A percentile compares a stretch with the other conserved stretches of the same genome.
Evolutionary conservation across 2,113 vertebrate species (phyloP).

Genomic region (Noturus placidus): DNA sequence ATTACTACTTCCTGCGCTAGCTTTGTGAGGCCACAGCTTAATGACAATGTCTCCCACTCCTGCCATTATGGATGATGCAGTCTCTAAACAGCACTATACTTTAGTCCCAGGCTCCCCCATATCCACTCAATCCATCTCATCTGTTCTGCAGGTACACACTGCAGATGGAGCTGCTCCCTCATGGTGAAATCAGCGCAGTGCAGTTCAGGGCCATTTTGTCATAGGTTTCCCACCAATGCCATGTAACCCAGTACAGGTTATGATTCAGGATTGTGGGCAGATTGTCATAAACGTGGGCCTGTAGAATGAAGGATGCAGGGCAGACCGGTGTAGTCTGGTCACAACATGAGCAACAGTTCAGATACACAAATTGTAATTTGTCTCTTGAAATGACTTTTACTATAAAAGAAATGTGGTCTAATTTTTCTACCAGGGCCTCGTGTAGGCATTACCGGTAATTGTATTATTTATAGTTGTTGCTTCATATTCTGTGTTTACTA

Average conservation of each 20-base stretch:
- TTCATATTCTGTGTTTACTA: constrained; percentile 6
- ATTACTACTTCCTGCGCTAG: constrained; percentile 25
- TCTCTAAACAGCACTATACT: constrained; percentile 22
- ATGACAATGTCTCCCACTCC: constrained; percentile 40
- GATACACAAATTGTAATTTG: background rate
- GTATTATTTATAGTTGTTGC: background rate
- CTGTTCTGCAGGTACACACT: constrained; percentile 30
- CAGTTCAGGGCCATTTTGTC: background rate
- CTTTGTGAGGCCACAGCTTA: constrained; percentile 28
- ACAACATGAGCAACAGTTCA: background rate
- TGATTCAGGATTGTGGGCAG: background rate
- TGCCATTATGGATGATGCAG: constrained; percentile 16
- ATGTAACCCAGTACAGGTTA: background rate
- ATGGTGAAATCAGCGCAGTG: constrained; percentile 14
- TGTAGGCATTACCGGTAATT: constrained; percentile 23
- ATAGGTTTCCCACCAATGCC: background rate
- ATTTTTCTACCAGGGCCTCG: constrained; percentile 28
- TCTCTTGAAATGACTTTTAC: background rate
- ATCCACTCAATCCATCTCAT: background rate
- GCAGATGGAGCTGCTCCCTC: constrained; percentile 29
- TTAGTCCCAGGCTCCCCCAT: constrained; percentile 9
- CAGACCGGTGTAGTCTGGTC: background rate
- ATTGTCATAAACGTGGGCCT: background rate
- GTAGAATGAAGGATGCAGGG: background rate
- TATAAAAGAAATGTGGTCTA: background rate